phyloP scores from a whole-genome alignment of 2,113 vertebrate genomes.

The Myocastor coypus region DNA sequence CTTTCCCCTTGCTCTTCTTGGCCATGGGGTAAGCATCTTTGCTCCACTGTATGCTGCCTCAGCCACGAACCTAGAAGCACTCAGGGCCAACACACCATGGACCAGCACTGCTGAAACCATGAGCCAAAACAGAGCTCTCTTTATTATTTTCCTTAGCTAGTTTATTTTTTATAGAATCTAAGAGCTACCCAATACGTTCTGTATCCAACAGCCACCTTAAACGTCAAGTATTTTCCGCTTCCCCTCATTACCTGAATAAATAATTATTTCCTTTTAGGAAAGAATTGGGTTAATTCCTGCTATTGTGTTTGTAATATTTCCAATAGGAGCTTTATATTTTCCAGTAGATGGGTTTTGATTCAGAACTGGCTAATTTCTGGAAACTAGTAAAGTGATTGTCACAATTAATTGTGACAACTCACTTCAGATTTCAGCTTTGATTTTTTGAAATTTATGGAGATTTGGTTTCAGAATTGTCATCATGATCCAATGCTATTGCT shows the following conservation, averaged over 20 bases:
- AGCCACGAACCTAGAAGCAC: background rate
- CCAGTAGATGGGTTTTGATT: background rate
- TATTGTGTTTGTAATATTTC: background rate
- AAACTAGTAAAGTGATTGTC: background rate
- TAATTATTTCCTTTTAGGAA: background rate
- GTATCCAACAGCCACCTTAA: background rate
- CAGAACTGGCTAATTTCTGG: background rate
- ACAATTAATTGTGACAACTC: background rate
- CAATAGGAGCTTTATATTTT: background rate
- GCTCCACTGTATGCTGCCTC: background rate
- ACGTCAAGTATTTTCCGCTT: background rate
- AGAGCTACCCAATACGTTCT: background rate
- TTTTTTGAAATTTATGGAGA: background rate
- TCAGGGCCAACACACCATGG: background rate
- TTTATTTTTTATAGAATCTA: background rate
- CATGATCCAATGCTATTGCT: background rate
- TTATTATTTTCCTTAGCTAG: background rate
- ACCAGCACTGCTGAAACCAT: background rate
- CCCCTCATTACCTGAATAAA: background rate
- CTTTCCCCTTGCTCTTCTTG: background rate
- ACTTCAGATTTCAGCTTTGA: background rate
- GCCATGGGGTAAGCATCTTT: background rate
- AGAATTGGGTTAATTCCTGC: background rate
- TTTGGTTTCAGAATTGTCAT: background rate
- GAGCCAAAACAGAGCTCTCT: background rate